Percentiles rank a stretch among this genome's conserved stretches.
These are phyloP conservation scores for Anguilla japonica DNA, from an alignment of 2,113 vertebrate species.

Conservation along the genomic window DNA sequence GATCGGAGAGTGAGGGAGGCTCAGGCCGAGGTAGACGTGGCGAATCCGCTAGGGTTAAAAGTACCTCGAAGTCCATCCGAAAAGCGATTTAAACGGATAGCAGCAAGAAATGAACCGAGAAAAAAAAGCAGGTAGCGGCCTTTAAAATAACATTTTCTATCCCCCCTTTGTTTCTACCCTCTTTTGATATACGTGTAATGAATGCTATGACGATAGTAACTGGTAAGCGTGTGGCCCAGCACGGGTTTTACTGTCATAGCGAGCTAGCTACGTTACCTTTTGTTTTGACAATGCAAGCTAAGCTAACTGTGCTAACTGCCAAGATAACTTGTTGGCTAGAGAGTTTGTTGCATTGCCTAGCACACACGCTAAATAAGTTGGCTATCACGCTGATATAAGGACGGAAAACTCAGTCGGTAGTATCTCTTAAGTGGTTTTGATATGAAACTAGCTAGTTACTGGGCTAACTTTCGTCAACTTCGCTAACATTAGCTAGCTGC, in stretches of 20 bases:
- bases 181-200: conserved; percentile 11
- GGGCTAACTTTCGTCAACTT: not conserved
- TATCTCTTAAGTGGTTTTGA: not conserved
- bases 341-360: conserved; percentile 25
- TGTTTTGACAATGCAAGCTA: conserved; percentile 38
- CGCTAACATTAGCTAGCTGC: not conserved
- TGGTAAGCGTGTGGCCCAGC: conserved; percentile 35
- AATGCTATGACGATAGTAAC: conserved; percentile 3
- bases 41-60: conserved; percentile 65
- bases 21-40: conserved; percentile 75
- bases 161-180: conserved; percentile 26
- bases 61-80: conserved; percentile 49
- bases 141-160: conserved; percentile 1
- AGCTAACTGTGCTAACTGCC: not conserved
- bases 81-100: conserved; percentile 22
- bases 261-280: conserved; percentile 31
- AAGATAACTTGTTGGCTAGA: conserved; percentile 17
- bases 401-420: not conserved
- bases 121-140: conserved; percentile 61
- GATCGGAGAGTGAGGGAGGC: conserved; percentile 55
- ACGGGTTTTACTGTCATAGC: conserved; percentile 22
- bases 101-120: conserved; percentile 56
- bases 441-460: not conserved
- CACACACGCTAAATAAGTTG: not conserved
- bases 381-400: conserved; percentile 5